Evolutionary conservation across 92 coral and sea anemone species (phyloP).

Genomic region (Blastomussa wellsi): DNA sequence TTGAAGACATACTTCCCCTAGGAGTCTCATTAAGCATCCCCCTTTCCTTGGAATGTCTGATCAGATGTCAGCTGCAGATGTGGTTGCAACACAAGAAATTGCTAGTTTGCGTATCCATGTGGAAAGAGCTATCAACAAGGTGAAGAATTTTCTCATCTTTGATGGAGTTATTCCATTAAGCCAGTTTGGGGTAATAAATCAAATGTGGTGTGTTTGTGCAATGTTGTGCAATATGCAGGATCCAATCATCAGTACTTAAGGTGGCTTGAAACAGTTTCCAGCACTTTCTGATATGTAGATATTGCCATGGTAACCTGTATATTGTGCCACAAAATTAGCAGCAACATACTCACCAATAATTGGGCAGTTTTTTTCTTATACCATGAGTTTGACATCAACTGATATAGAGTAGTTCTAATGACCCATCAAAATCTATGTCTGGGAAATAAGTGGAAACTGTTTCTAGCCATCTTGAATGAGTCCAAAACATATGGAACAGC

Average conservation of each 20-base stretch:
- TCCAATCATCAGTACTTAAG: conserved; percentile 38
- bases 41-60: conserved; percentile 44
- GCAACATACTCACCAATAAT: too few relatives aligned
- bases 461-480: too few relatives aligned
- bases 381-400: too few relatives aligned
- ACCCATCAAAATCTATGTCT: too few relatives aligned
- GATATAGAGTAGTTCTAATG: too few relatives aligned
- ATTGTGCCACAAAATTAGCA: too few relatives aligned
- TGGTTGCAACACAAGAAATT: conserved; percentile 40
- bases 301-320: too few relatives aligned
- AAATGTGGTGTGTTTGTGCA: conserved; percentile 45
- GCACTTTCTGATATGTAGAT: too few relatives aligned
- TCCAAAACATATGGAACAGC: too few relatives aligned
- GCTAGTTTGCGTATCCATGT: conserved; percentile 45
- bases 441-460: too few relatives aligned
- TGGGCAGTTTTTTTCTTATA: too few relatives aligned
- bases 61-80: conserved; percentile 54
- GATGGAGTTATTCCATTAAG: conserved; percentile 40
- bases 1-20: neutral
- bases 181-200: conserved; percentile 42
- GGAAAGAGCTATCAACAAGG: conserved; percentile 42
- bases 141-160: conserved; percentile 38
- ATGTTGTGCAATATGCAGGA: conserved; percentile 42
- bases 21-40: conserved; percentile 40
- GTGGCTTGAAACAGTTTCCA: too few relatives aligned